A percentile compares a stretch with the other conserved stretches of the same genome.
phyloP scores from a whole-genome alignment of 2,797 vertebrate genomes.

The Nasua narica region DNA sequence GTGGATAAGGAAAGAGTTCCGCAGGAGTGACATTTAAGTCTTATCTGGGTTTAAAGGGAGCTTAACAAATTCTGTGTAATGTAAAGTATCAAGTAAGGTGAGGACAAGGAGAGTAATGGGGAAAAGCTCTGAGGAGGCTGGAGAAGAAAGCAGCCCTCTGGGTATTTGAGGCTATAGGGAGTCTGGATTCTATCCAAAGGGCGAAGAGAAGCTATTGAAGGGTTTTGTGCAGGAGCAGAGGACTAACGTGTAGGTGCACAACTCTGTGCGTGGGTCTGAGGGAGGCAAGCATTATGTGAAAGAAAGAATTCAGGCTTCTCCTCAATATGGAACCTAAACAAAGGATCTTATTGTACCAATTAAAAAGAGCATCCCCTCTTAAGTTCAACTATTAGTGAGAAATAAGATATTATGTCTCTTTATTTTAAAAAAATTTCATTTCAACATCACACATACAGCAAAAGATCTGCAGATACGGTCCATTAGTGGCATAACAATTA shows the following conservation, averaged over 20 bases:
- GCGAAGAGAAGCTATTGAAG: background rate
- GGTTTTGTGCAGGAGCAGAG: background rate
- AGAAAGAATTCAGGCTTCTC: slow-evolving; percentile 20
- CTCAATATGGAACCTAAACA: slow-evolving; percentile 22
- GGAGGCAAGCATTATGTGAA: background rate
- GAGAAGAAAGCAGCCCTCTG: background rate
- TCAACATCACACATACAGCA: background rate
- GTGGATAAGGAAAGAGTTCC: background rate
- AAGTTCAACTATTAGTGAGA: background rate
- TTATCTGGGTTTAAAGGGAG: background rate
- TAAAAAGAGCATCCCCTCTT: slow-evolving; percentile 10
- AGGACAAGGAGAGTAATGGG: background rate
- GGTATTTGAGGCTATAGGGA: background rate
- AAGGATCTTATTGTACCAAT: slow-evolving; percentile 41
- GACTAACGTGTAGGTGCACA: background rate
- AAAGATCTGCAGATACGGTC: background rate
- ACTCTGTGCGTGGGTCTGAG: background rate
- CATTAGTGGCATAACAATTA: background rate
- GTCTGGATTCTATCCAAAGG: background rate
- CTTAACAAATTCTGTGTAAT: slow-evolving; percentile 5
- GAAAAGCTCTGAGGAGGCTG: background rate
- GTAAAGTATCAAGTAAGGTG: background rate
- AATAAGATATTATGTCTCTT: background rate
- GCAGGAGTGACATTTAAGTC: background rate
- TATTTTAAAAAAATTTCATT: background rate